Base-by-base conservation (phyloP, 2,888 invertebrate genomes). In the Molorchus minor region DNA sequence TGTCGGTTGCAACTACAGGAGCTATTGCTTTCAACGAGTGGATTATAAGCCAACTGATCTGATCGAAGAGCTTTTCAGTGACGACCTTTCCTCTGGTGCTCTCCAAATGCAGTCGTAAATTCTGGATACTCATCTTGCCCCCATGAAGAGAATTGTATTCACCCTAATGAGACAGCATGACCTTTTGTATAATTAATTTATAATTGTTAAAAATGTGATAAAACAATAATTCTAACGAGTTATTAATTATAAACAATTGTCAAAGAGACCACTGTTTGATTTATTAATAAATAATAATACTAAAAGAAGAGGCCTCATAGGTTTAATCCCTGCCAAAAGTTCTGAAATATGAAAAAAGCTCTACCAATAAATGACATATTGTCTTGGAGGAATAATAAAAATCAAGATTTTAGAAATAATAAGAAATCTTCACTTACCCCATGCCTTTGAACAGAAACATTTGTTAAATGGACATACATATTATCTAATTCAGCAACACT, bases 361-460 rank as follows among this genome's bases (percentile, higher is more conserved):
- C n/a, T n/a, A n/a, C n/a, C n/a, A 30, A 30, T 30, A 21, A 15
- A 12, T 3, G 16, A 38, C 5, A 38, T 1, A 7, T 13, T 38
- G 16, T 25, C 13, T 5, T 4, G 2, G 5, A 7, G n/a, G 7
- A 29, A 29, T 29, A 41, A 80, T 73, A 45, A 49, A 43, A 17
- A 15, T 15, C 44, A 21, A n/a, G n/a, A n/a, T n/a, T n/a, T n/a
- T n/a, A n/a, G n/a, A n/a, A n/a, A n/a, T n/a, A n/a, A n/a, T n/a
- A n/a, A n/a, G n/a, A 38, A 52, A 46, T 45, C 5, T 33, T 10
- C 19, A 43, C 47, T 61, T 80, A 91, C 91, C 67, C 96, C 96
- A 77, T 96, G 95, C 80, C 96, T 97, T 81, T 98, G 98, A n/a
- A 98, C 95, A 58, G 97, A 96, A 2, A 97, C 97, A 78, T 98